These are phyloP conservation scores for Sula dactylatra DNA, from an alignment of 2,113 vertebrate genomes.

Conservation along the genomic window DNA sequence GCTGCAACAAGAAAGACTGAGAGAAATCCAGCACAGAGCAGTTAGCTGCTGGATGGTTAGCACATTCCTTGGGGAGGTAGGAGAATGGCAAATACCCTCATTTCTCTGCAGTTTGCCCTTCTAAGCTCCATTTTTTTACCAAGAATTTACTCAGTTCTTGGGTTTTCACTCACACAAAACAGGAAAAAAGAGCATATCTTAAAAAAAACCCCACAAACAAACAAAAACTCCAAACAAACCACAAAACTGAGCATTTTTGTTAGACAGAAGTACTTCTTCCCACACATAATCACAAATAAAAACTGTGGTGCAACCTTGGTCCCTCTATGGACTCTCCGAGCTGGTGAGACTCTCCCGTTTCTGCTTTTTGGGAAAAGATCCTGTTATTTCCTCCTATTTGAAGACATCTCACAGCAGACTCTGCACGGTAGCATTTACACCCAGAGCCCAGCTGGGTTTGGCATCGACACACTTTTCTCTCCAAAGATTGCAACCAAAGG, in stretches of 20 bases:
- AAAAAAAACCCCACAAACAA: background rate
- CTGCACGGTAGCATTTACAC: background rate
- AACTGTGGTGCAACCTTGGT: background rate
- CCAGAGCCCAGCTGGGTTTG: background rate
- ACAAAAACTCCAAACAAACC: background rate
- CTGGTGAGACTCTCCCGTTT: background rate
- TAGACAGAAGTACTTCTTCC: background rate
- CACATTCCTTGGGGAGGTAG: background rate
- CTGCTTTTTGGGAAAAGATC: background rate
- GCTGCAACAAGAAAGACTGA: constrained; percentile 12
- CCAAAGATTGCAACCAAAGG: background rate
- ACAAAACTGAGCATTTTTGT: background rate
- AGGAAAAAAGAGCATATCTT: background rate
- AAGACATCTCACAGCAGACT: background rate
- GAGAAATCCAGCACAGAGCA: background rate
- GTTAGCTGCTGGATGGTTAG: background rate
- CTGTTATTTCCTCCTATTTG: background rate
- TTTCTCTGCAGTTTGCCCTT: background rate
- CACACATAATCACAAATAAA: background rate
- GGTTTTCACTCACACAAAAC: background rate
- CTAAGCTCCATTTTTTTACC: background rate
- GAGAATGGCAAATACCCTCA: background rate
- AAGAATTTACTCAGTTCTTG: background rate
- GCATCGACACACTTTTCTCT: background rate
- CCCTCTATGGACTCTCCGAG: background rate